Evolutionary conservation across 2,113 vertebrate species (phyloP), one percentile per base, ranked within the genome.

Genomic region (Gallinago undulata): DNA sequence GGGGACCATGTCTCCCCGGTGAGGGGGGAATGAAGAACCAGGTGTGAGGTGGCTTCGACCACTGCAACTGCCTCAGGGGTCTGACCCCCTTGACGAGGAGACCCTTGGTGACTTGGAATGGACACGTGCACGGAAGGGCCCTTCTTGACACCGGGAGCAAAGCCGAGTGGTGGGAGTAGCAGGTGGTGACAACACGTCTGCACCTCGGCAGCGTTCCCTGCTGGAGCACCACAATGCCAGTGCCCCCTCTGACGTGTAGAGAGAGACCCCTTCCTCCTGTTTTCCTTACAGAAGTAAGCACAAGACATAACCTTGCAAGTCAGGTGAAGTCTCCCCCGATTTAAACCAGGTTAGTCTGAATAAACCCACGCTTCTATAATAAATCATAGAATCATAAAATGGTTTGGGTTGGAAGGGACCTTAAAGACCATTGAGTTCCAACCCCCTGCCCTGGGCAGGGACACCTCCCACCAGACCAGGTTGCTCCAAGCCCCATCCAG

Each of bases 21-120:
- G 12, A n/a, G 39, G 33, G 31, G 22, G 28, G 43, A 15, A 12
- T 0, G 21, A 3, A 53, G 48, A 22, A 3, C 2, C 21, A 2
- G 27, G 2, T 6, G 57, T 14, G 11, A 33, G 21, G 4, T 2
- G 60, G 9, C 10, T 70, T 7, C 3, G 2, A 4, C 21, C 9
- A 2, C 35, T 1, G 56, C 25, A 4, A 2, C 37, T 2, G 35
- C n/a, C 22, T 12, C 18, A 5, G 0, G 63, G 19, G 13, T 8
- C 2, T 11, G 31, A 1, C 14, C 1, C 3, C 28, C 17, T 1
- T 24, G 31, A 0, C 33, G 1, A 47, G 6, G 43, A 9, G 22
- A 8, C 15, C 2, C 11, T 6, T 19, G 2, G 0, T 2, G 59
- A 2, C 8, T 10, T 7, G n/a, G 6, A 12, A 14, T 2, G 3